Percentiles rank a stretch among this genome's conserved stretches.
These are phyloP conservation scores for Barnardius zonarius DNA, from an alignment of 2,113 vertebrate species.

Conservation along the genomic window DNA sequence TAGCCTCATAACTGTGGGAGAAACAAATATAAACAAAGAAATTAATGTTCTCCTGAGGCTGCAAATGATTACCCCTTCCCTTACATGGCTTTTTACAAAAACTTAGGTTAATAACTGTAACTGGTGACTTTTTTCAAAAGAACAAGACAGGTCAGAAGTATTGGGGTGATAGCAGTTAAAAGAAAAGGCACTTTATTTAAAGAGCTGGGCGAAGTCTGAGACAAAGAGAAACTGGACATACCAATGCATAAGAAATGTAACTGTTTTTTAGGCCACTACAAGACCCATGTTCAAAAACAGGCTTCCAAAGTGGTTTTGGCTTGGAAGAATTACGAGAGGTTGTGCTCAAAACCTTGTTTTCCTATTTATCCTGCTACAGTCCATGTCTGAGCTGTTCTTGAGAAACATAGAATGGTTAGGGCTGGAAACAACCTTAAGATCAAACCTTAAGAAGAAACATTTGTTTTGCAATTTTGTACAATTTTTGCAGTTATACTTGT, in stretches of 20 bases:
- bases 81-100: neutral
- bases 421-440: neutral
- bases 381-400: neutral
- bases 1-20: neutral
- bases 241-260: neutral
- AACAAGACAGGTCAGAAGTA: fast-evolving
- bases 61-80: neutral
- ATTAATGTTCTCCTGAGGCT: neutral
- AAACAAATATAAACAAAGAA: neutral
- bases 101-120: neutral
- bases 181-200: neutral
- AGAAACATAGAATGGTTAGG: neutral
- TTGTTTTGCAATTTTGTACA: neutral
- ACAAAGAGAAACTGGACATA: neutral
- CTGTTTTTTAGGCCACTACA: neutral
- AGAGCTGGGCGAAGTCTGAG: neutral
- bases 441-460: neutral
- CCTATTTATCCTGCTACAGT: neutral
- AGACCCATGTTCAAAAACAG: neutral
- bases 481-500: neutral
- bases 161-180: neutral
- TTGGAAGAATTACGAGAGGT: neutral
- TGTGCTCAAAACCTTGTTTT: neutral
- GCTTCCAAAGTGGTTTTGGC: neutral
- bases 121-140: neutral